Percentiles rank a stretch among this genome's conserved stretches.
Conservation (phyloP, 2,113 vertebrate genomes). For the Lucifuga dentata region DNA sequence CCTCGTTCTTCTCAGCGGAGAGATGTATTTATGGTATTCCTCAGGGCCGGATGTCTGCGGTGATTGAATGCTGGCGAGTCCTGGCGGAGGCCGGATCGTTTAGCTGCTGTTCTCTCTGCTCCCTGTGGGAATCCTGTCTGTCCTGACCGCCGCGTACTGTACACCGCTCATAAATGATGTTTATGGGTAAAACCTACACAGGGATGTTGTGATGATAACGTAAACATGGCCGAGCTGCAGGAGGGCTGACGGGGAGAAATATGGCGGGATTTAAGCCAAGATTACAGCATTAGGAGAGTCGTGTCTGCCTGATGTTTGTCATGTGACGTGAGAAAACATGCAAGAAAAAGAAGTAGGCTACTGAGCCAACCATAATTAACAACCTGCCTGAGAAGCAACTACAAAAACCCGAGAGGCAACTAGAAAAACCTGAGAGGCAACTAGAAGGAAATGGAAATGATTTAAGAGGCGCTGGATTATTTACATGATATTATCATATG, state of each 20-base stretch:
- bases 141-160: slow-evolving; percentile 45
- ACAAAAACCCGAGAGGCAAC: too few relatives aligned
- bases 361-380: too few relatives aligned
- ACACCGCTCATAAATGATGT: slow-evolving; percentile 61
- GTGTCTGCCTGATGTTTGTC: neutral
- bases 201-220: slow-evolving; percentile 49
- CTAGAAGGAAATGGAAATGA: too few relatives aligned
- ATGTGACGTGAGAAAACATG: neutral
- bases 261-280: slow-evolving; percentile 53
- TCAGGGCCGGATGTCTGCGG: slow-evolving; percentile 60
- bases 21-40: slow-evolving; percentile 67
- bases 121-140: slow-evolving; percentile 37
- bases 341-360: too few relatives aligned
- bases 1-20: slow-evolving; percentile 56
- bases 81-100: slow-evolving; percentile 75
- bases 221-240: slow-evolving; percentile 50
- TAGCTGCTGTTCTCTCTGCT: slow-evolving; percentile 64
- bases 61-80: slow-evolving; percentile 76
- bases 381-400: too few relatives aligned
- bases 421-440: too few relatives aligned
- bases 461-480: too few relatives aligned
- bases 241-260: slow-evolving; percentile 52
- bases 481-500: too few relatives aligned
- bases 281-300: slow-evolving; percentile 50
- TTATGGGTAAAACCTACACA: slow-evolving; percentile 49